Evolutionary conservation across 2,113 vertebrate species (phyloP).

Genomic region (Corvus hawaiiensis): DNA sequence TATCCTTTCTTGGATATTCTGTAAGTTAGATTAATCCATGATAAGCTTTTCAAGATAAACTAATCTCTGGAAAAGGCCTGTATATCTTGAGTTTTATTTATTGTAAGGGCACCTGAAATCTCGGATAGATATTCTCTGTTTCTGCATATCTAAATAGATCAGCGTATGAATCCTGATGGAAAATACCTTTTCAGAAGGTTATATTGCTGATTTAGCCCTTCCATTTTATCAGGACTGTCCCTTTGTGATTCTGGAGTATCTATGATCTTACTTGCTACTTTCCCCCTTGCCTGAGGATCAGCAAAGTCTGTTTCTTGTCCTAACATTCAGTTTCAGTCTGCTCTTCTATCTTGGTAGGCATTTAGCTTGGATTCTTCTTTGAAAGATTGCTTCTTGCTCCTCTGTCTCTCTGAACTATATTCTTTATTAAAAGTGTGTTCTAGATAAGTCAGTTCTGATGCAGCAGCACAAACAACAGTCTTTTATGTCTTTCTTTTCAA

Average conservation of each 20-base stretch:
- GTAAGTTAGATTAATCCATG: not conserved
- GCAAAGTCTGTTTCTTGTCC: not conserved
- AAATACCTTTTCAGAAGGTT: not conserved
- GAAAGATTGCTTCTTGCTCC: not conserved
- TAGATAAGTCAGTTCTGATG: not conserved
- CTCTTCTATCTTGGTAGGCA: not conserved
- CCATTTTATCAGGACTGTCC: not conserved
- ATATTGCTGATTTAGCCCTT: not conserved
- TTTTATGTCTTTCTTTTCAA: not conserved
- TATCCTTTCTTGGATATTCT: not conserved
- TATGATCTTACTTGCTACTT: not conserved
- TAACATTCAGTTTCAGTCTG: not conserved
- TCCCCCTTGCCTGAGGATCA: not conserved
- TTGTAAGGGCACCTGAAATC: not conserved
- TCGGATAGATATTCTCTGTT: not conserved
- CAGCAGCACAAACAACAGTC: not conserved
- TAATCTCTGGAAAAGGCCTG: not conserved
- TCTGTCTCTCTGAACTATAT: not conserved
- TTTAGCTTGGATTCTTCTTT: not conserved
- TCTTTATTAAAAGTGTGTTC: not conserved
- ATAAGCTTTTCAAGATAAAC: not conserved
- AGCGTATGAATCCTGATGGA: not conserved
- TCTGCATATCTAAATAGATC: not conserved
- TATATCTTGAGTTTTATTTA: not conserved
- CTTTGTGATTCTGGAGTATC: not conserved